Percentiles rank a stretch among this genome's conserved stretches.
phyloP scores from a whole-genome alignment of 2,113 vertebrate genomes.

The Ciconia boyciana region DNA sequence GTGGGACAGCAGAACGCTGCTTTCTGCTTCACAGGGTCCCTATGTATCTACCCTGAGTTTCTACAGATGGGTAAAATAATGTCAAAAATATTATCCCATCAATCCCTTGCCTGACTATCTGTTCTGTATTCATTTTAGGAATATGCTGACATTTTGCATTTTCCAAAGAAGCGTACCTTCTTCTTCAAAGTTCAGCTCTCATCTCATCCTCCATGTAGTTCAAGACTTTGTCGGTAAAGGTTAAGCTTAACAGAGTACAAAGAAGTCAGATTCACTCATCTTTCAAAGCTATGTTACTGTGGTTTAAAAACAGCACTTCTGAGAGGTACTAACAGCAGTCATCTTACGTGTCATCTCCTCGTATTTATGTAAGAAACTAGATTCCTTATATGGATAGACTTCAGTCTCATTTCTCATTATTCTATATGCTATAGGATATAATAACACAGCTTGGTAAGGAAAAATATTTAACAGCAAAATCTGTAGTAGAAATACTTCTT shows the following conservation, averaged over 20 bases:
- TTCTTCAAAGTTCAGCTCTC: neutral
- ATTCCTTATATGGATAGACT: neutral
- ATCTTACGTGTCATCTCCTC: neutral
- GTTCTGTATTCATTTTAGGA: neutral
- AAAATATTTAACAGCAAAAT: neutral
- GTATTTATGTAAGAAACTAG: neutral
- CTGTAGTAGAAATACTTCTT: neutral
- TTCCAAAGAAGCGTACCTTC: neutral
- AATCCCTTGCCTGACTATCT: neutral
- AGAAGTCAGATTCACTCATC: neutral
- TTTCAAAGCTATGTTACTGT: neutral
- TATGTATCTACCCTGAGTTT: neutral
- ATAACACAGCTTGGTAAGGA: neutral
- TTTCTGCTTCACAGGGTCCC: neutral
- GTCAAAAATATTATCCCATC: neutral
- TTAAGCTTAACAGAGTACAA: neutral
- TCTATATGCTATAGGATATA: neutral
- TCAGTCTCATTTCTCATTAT: neutral
- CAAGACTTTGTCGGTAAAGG: neutral
- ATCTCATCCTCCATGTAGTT: neutral
- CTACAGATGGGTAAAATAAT: neutral
- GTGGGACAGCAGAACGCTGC: neutral
- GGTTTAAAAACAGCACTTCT: neutral
- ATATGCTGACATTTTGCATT: neutral
- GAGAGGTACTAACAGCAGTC: neutral